These are phyloP conservation scores for Xylota segnis DNA, from an alignment of 2,888 invertebrate species.

Conservation along the genomic window DNA sequence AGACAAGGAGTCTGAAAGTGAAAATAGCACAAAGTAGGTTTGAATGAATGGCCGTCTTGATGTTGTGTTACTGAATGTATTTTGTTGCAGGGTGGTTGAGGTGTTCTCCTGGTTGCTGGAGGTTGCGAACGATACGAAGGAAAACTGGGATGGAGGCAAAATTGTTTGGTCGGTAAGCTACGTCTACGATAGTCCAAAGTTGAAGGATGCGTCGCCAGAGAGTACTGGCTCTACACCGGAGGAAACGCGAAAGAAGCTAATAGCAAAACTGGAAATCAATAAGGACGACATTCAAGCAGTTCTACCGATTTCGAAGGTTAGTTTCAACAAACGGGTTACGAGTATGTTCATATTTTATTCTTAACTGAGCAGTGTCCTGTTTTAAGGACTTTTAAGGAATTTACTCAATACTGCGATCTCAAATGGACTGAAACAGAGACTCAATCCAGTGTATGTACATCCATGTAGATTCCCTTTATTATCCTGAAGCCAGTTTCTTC, in stretches of 20 bases:
- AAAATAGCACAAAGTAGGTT: conserved; percentile 65
- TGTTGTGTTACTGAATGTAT: not conserved
- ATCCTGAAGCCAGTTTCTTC: no score
- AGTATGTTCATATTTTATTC: no score
- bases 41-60: not conserved
- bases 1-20: conserved; percentile 69
- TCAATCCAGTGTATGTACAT: no score
- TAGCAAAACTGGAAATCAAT: conserved; percentile 94
- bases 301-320: conserved; percentile 95
- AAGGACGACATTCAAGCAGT: conserved; percentile 98
- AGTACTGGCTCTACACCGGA: conserved; percentile 81
- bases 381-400: no score
- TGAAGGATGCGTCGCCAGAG: conserved; percentile 81
- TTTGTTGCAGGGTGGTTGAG: conserved; percentile 87
- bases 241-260: conserved; percentile 87
- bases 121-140: conserved; percentile 91
- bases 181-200: conserved; percentile 87
- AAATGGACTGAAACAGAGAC: no score
- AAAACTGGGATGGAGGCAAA: conserved; percentile 92
- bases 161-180: conserved; percentile 94
- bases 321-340: not conserved
- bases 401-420: no score
- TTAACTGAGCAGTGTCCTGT: no score
- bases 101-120: conserved; percentile 96
- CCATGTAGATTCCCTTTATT: no score